A percentile compares a stretch with the other conserved stretches of the same genome.
These are phyloP conservation scores for Ptyas mucosa DNA, from an alignment of 2,113 vertebrate species.

Conservation along the genomic window DNA sequence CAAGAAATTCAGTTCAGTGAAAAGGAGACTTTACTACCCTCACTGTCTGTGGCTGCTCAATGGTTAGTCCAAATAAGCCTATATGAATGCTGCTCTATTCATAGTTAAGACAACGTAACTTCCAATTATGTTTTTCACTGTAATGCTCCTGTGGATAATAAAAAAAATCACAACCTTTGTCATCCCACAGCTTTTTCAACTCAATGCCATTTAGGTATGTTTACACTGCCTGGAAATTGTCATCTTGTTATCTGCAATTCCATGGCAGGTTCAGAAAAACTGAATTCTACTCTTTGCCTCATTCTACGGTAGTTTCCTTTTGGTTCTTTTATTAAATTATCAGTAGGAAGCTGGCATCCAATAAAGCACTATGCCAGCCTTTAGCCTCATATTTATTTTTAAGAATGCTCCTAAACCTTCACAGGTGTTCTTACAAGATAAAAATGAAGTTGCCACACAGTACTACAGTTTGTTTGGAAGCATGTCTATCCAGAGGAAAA, in stretches of 20 bases:
- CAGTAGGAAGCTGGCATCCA: background rate
- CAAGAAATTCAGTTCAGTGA: background rate
- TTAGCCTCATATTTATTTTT: background rate
- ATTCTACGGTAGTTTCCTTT: background rate
- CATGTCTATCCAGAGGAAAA: background rate
- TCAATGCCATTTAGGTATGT: background rate
- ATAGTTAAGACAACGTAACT: background rate
- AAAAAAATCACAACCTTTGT: background rate
- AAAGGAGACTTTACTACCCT: background rate
- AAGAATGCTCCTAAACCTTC: background rate
- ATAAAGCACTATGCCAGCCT: background rate
- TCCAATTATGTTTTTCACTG: background rate
- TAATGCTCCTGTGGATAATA: background rate
- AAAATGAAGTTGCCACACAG: background rate
- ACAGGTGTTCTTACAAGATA: background rate
- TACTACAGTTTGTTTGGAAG: background rate
- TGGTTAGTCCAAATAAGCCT: background rate
- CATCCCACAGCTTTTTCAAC: background rate
- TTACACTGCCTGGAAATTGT: background rate
- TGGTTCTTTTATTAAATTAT: background rate
- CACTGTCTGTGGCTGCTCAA: background rate
- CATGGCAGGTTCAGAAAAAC: background rate
- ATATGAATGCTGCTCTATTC: background rate
- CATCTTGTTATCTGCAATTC: background rate
- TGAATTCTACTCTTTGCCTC: background rate